Base-by-base conservation (phyloP, 2,888 invertebrate genomes). In the Drosophila aldrichi region DNA sequence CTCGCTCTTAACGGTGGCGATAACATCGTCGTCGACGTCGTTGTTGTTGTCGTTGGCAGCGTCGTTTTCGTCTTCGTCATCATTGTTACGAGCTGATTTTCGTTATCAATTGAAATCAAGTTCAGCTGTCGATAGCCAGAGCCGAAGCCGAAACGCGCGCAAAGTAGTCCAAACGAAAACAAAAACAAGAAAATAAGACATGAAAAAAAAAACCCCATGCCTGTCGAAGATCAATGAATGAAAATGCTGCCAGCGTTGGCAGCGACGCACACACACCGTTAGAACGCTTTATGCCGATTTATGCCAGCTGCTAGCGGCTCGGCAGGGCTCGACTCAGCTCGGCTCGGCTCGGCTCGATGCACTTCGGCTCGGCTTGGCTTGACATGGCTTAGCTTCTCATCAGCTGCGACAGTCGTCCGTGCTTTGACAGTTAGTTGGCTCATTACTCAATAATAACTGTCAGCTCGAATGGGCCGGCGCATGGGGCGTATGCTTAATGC, bases 361-460 rank as follows among this genome's bases (percentile, higher is more conserved):
- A 32, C 32, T 32, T 46, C 25, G 25, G 5, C n/a, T 29, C 48
- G 29, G 18, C 41, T 71, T 59, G 16, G 46, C 46, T 18, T 12
- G 10, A 29, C 29, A 2, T 6, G 1, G 48, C 29, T 29, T n/a
- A 2, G 48, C 29, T 29, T n/a, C 48, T 46, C 51, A 40, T 46
- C 51, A 40, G 44, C 59, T 54, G 55, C 57, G 65, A 62, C 51
- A 66, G 69, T 58, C 61, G 61, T 38, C 54, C 60, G 59, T 36
- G 67, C 76, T 81, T 82, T 69, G 77, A 79, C 79, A 81, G 66
- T 72, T 76, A 64, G 73, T 65, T 73, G 76, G 66, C 64, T 69
- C 66, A 78, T 82, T 85, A 76, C 48, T 68, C 68, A 76, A 68
- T 64, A 29, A 64, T 72, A 63, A 82, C 72, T 66, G 57, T 48